phyloP scores from a whole-genome alignment of 2,888 invertebrate species.

The Chirona hameri region DNA sequence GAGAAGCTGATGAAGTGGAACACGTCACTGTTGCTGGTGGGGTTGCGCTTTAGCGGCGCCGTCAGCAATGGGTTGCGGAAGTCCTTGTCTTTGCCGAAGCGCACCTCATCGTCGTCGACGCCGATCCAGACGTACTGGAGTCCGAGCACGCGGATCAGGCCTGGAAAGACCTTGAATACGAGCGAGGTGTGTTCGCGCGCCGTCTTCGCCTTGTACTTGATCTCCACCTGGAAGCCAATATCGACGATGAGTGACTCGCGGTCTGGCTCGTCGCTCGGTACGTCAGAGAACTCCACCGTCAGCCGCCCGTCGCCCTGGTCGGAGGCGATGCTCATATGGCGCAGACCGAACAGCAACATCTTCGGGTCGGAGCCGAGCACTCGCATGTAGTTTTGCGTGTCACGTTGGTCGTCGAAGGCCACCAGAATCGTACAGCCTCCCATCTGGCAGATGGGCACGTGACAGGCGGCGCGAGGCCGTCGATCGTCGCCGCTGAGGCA shows the following conservation, averaged over 20 bases:
- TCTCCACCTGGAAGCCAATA: slow-evolving; percentile 2
- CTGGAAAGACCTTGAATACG: not conserved
- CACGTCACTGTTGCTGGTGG: not conserved
- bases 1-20: slow-evolving; percentile 22
- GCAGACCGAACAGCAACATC: not conserved
- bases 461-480: slow-evolving; percentile 7
- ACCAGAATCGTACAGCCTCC: slow-evolving; percentile 5
- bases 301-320: not conserved
- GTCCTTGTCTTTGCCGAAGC: slow-evolving; percentile 25
- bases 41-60: not conserved
- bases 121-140: slow-evolving; percentile 5
- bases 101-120: not conserved
- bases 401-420: not conserved
- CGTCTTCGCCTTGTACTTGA: not conserved
- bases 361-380: slow-evolving; percentile 13
- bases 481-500: not conserved
- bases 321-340: not conserved
- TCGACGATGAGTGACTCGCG: not conserved
- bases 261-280: not conserved
- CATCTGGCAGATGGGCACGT: slow-evolving; percentile 23
- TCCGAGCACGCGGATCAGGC: not conserved
- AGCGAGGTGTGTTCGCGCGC: not conserved
- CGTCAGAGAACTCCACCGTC: not conserved
- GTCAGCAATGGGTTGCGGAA: slow-evolving; percentile 11
- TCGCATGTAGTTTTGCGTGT: slow-evolving; percentile 9